Conservation (phyloP, 1,140 invertebrate species). For the Telenomus remus region DNA sequence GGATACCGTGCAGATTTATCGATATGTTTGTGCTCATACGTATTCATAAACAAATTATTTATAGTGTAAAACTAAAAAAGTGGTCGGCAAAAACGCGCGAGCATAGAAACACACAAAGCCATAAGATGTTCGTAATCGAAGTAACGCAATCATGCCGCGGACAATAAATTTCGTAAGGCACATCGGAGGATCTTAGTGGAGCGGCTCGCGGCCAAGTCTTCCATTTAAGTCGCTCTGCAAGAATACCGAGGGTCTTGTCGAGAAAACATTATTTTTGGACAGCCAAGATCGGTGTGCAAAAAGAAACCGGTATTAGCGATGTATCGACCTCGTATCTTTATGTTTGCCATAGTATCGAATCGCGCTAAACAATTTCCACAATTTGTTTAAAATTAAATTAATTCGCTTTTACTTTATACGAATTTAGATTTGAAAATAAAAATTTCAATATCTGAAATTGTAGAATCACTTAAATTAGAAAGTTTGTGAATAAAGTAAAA, state of each 20-base stretch:
- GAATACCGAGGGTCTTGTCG: slow-evolving; percentile 45
- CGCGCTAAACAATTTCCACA: no score
- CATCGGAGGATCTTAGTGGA: slow-evolving; percentile 45
- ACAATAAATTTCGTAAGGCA: slow-evolving; percentile 50
- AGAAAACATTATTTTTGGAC: slow-evolving; percentile 46
- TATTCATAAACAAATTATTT: slow-evolving; percentile 54
- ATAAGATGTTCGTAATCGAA: slow-evolving; percentile 55
- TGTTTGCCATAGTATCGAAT: slow-evolving; percentile 30
- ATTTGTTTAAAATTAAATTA: no score
- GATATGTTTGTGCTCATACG: slow-evolving; percentile 31
- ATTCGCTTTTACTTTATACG: no score
- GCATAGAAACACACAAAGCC: slow-evolving; percentile 22
- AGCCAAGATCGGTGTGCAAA: slow-evolving; percentile 45
- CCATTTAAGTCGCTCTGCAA: slow-evolving; percentile 46
- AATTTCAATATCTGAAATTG: no score
- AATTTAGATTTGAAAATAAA: no score
- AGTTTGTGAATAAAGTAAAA: no score
- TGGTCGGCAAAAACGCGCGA: slow-evolving; percentile 31
- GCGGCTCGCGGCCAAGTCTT: slow-evolving; percentile 53
- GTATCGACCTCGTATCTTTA: slow-evolving; percentile 44
- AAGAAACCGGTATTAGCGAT: slow-evolving; percentile 54
- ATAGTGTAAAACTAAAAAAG: slow-evolving; percentile 31
- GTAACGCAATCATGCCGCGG: slow-evolving; percentile 53
- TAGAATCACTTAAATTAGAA: no score
- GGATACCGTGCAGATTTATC: slow-evolving; percentile 18